Percentiles rank a stretch among this genome's conserved stretches.
These are phyloP conservation scores for Austrolebias charrua DNA, from an alignment of 2,797 vertebrate species.

Conservation along the genomic window DNA sequence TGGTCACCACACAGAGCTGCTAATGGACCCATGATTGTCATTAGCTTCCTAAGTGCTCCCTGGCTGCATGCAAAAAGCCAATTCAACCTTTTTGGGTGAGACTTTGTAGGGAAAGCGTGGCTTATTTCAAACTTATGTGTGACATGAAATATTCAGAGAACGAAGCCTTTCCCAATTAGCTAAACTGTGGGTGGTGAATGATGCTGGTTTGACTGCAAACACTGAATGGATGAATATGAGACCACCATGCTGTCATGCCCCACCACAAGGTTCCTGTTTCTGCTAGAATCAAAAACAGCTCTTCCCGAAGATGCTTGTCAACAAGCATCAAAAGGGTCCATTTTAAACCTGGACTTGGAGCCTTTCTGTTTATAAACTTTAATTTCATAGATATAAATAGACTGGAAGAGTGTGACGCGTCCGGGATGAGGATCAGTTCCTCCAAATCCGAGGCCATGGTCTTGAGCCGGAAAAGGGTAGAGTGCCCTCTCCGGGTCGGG, in stretches of 20 bases:
- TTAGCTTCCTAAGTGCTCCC: conserved; percentile 52
- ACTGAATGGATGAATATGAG: conserved; percentile 20
- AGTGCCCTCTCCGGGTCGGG: no score
- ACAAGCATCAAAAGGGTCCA: background rate
- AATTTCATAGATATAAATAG: no score
- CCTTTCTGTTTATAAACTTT: no score
- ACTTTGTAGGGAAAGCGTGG: conserved; percentile 53
- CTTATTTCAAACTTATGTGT: conserved; percentile 58
- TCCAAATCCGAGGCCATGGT: no score
- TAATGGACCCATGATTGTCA: conserved; percentile 58
- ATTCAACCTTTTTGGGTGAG: conserved; percentile 50
- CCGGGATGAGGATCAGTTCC: no score
- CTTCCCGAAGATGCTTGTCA: background rate
- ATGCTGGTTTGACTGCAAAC: conserved; percentile 23
- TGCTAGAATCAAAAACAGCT: conserved; percentile 6
- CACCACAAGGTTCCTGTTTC: conserved; percentile 10
- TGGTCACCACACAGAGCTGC: conserved; percentile 34
- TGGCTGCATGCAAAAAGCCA: conserved; percentile 31
- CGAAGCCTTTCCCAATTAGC: conserved; percentile 57
- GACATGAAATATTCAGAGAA: conserved; percentile 68
- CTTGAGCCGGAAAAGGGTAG: no score
- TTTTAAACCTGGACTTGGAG: background rate
- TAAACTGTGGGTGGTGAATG: conserved; percentile 46
- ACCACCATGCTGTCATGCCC: conserved; percentile 7
- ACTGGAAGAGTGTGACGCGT: no score